Percentiles rank a stretch among this genome's conserved stretches.
Evolutionary conservation across 1,140 invertebrate genomes (phyloP).

Genomic region (Caerostris darwini): DNA sequence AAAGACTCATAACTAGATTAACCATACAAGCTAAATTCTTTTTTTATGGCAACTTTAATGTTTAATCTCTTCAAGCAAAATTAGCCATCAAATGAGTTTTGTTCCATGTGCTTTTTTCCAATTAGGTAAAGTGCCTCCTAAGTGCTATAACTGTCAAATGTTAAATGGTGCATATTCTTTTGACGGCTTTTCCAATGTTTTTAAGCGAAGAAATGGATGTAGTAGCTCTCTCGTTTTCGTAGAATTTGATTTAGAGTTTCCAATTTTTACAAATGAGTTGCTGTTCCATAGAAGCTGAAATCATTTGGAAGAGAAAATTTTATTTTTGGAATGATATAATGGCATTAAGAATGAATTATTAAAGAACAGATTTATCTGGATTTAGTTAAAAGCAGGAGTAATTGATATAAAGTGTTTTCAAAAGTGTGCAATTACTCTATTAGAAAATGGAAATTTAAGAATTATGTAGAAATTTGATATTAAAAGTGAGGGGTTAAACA

Average conservation of each 20-base stretch:
- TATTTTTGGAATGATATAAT: neutral
- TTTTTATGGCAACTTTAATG: neutral
- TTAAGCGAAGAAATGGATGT: neutral
- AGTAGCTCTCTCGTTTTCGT: neutral
- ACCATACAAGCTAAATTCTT: neutral
- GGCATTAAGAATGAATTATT: neutral
- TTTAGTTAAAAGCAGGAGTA: neutral
- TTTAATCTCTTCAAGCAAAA: conserved; percentile 2
- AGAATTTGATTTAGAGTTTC: neutral
- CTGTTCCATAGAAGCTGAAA: neutral
- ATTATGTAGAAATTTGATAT: too few relatives aligned
- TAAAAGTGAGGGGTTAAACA: too few relatives aligned
- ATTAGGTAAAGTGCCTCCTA: neutral
- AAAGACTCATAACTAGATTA: too few relatives aligned
- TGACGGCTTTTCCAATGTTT: neutral
- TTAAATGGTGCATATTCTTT: neutral
- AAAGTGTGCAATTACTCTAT: neutral
- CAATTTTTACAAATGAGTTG: neutral
- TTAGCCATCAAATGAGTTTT: conserved; percentile 14
- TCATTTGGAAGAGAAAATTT: neutral
- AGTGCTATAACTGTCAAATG: neutral
- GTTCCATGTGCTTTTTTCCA: neutral
- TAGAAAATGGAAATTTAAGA: too few relatives aligned
- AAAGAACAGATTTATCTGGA: neutral
- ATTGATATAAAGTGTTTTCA: neutral